A percentile compares a stretch with the other conserved stretches of the same genome.
These are phyloP conservation scores for Gulo gulo DNA, from an alignment of 2,113 vertebrate species.

Conservation along the genomic window DNA sequence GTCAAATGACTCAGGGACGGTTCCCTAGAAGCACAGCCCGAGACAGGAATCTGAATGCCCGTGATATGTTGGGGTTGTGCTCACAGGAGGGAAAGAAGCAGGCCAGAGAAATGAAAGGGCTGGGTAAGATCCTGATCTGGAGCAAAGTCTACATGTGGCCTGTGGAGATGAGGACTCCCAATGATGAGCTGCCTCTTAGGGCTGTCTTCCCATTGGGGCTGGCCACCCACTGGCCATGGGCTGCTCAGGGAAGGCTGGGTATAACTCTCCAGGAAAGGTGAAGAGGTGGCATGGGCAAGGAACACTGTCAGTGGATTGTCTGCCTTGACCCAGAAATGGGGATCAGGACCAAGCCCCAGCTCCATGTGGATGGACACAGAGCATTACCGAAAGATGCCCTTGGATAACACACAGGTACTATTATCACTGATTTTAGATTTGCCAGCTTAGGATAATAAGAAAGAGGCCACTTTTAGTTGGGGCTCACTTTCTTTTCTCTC, in stretches of 20 bases:
- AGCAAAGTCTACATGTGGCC: neutral
- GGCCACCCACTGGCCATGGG: neutral
- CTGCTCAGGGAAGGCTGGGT: neutral
- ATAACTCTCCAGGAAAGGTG: neutral
- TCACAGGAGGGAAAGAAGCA: rapidly evolving
- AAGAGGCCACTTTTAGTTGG: neutral
- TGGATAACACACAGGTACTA: rapidly evolving
- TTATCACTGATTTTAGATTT: too few species aligned
- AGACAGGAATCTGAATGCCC: neutral
- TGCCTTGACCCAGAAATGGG: neutral
- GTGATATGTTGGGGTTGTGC: rapidly evolving
- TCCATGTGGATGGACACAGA: rapidly evolving
- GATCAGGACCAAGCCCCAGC: neutral
- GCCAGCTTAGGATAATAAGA: neutral
- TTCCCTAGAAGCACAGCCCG: neutral
- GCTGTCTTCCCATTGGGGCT: rapidly evolving
- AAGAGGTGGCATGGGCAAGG: neutral
- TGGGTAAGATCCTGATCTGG: neutral
- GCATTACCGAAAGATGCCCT: rapidly evolving
- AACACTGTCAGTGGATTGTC: too few species aligned
- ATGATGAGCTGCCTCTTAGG: neutral
- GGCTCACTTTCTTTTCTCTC: neutral
- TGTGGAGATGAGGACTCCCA: neutral
- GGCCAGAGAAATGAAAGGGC: neutral
- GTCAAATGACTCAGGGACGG: neutral